Base-by-base conservation (phyloP, 1,140 invertebrate species). In the Asobara japonica region DNA sequence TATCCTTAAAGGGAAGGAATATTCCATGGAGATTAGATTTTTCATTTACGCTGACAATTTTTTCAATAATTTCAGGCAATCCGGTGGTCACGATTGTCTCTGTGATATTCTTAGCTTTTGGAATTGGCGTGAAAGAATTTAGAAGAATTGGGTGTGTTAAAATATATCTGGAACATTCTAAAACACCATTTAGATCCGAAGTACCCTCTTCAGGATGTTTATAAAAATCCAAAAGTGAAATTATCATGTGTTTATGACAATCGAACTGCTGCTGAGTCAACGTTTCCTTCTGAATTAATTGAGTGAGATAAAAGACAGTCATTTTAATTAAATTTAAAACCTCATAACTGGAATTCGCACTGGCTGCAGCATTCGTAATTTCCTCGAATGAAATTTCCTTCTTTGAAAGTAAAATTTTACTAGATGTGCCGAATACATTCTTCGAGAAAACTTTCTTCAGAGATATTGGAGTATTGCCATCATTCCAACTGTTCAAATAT, bases 121-220 rank as follows among this genome's bases (percentile, higher is more conserved):
- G 77, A 18, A 89, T 74, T 25, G 88, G 85, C 68, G 86, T 86
- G 76, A 91, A 91, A 77, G 88, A 88, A 76, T 89, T 84, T 3
- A 91, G 75, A 56, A 91, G 74, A 69, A 87, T 80, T 25, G 88
- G 86, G 82, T 91, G 88, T 73, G 86, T 88, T 16, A 90, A 88
- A 64, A 90, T 77, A 66, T 22, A 77, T 60, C 76, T 79, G 36
- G 33, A 70, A 62, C 78, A 81, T 69, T 83, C 71, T 16, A 27
- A 2, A 3, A 45, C 18, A 41, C 11, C 10, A 13, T 41, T 66
- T 25, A 11, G 11, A 25, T 65, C 30, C 36, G 4, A 16, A 64
- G n/a, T n/a, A 31, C 2, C 16, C 8, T 3, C 8, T 31, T 68
- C 20, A 16, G 66, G 25, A 18, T 71, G 56, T 67, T 80, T 79